Percentiles rank a stretch among this genome's conserved stretches.
phyloP scores from a whole-genome alignment of 1,140 invertebrate genomes.

The Limonius californicus region DNA sequence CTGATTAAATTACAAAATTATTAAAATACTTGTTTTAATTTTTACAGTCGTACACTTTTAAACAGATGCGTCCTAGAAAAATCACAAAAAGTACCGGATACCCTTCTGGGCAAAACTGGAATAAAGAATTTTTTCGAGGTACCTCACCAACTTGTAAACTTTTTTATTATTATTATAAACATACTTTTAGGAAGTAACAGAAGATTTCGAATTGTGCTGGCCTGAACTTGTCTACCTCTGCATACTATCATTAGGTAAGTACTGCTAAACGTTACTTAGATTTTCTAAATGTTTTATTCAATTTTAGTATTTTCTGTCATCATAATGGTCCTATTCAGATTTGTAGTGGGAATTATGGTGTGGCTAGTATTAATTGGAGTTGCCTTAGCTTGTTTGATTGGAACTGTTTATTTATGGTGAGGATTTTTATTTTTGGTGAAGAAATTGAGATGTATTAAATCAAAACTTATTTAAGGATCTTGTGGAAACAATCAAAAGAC shows the following conservation, averaged over 20 bases:
- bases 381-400: constrained; percentile 55
- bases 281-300: background rate
- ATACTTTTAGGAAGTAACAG: constrained; percentile 54
- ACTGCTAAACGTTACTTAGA: constrained; percentile 7
- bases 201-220: constrained; percentile 62
- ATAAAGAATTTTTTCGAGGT: constrained; percentile 54
- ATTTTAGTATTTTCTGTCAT: constrained; percentile 55
- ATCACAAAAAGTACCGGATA: constrained; percentile 45
- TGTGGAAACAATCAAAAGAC: constrained; percentile 27
- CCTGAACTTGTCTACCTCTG: constrained; percentile 59
- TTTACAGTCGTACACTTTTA: constrained; percentile 51
- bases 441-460: too few relatives aligned
- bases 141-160: constrained; percentile 23
- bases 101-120: constrained; percentile 51
- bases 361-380: constrained; percentile 64
- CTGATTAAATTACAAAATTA: too few relatives aligned
- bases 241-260: constrained; percentile 59
- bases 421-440: background rate
- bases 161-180: background rate
- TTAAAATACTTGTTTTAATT: background rate
- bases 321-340: constrained; percentile 60
- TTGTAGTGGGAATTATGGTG: constrained; percentile 60
- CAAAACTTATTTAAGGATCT: constrained; percentile 26
- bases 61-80: constrained; percentile 56
- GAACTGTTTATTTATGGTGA: constrained; percentile 65